Evolutionary conservation across 2,797 vertebrate species (phyloP).

Genomic region (Gymnocypris eckloni): DNA sequence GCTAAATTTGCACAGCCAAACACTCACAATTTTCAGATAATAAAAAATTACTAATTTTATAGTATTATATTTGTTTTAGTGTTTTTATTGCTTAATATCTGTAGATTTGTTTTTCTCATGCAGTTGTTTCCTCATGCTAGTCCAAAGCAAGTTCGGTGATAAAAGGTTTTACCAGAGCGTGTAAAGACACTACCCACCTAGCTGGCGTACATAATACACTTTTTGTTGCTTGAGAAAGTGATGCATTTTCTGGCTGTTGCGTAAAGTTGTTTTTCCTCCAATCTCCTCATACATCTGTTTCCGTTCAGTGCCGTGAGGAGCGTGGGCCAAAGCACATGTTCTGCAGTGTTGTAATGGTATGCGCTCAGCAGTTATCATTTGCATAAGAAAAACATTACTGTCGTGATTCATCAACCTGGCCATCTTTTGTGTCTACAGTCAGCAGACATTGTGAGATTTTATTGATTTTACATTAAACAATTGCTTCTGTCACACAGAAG

Average conservation of each 20-base stretch:
- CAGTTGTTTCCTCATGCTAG: neutral
- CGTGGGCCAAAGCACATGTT: constrained; percentile 50
- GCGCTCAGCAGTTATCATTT: constrained; percentile 58
- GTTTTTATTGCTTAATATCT: neutral
- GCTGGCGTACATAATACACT: neutral
- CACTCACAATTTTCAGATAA: neutral
- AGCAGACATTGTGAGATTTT: constrained; percentile 44
- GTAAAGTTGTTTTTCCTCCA: constrained; percentile 51
- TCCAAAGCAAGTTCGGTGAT: neutral
- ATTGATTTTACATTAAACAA: constrained; percentile 59
- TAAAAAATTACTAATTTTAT: neutral
- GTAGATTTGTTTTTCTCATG: neutral
- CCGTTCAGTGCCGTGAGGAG: constrained; percentile 48
- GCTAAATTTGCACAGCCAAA: neutral
- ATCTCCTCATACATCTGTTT: constrained; percentile 58
- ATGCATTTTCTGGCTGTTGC: constrained; percentile 38
- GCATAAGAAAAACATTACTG: constrained; percentile 61
- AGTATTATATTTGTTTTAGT: neutral
- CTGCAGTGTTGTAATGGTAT: constrained; percentile 50
- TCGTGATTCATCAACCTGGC: constrained; percentile 51
- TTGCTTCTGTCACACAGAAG: constrained; percentile 52
- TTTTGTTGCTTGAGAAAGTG: constrained; percentile 44
- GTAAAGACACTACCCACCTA: constrained; percentile 31
- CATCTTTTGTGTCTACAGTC: constrained; percentile 39
- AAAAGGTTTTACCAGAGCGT: constrained; percentile 12